These are phyloP conservation scores for Meloidogyne floridensis DNA, from an alignment of 1,140 invertebrate genomes.

Conservation along the genomic window DNA sequence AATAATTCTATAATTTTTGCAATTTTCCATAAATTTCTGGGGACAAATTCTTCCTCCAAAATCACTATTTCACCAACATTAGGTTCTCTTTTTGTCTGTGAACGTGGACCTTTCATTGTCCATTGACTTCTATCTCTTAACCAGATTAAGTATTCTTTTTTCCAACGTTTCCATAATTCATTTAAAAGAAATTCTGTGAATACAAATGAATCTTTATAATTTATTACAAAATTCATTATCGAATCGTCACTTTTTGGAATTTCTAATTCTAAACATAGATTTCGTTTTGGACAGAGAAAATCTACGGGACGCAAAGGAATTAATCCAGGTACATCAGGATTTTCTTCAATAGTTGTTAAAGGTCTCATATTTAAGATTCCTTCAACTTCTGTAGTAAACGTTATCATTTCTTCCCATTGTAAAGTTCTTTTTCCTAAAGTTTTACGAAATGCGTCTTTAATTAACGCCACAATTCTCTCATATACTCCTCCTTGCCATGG, in stretches of 20 bases:
- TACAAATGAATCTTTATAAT: too few species aligned
- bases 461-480: conserved; percentile 28
- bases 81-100: not conserved
- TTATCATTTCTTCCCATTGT: conserved; percentile 27
- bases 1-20: too few species aligned
- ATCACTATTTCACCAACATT: not conserved
- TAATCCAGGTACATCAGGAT: not conserved
- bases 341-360: not conserved
- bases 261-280: not conserved
- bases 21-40: not conserved
- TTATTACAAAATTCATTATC: too few species aligned
- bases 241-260: too few species aligned
- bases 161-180: not conserved
- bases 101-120: conserved; percentile 4
- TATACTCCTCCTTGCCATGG: conserved; percentile 38
- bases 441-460: conserved; percentile 32
- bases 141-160: not conserved
- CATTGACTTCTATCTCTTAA: not conserved
- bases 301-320: conserved; percentile 6
- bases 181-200: too few species aligned
- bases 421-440: conserved; percentile 11
- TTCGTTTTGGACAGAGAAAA: not conserved
- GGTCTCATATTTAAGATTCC: not conserved
- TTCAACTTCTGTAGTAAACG: conserved; percentile 20
- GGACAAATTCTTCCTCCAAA: not conserved